Percentiles rank a stretch among this genome's conserved stretches.
phyloP scores from a whole-genome alignment of 2,113 vertebrate species.

The Saimiri boliviensis region DNA sequence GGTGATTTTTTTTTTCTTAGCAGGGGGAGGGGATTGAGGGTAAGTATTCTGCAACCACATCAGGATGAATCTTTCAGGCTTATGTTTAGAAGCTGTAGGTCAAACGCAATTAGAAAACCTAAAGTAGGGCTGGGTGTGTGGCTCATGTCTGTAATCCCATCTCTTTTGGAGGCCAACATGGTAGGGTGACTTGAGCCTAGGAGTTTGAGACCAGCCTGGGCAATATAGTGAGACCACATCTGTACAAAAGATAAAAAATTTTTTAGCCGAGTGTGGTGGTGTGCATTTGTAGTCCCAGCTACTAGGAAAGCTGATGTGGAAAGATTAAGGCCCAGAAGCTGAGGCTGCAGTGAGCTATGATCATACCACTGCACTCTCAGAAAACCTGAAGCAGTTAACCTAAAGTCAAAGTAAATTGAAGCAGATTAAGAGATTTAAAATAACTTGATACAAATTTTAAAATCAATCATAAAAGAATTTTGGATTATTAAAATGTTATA shows the following conservation, averaged over 20 bases:
- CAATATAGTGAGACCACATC: too few species aligned
- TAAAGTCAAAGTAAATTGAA: background rate
- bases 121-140: background rate
- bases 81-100: background rate
- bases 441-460: conserved; percentile 17
- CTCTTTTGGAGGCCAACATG: too few species aligned
- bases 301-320: too few species aligned
- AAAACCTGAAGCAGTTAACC: conserved; percentile 14
- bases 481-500: background rate
- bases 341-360: too few species aligned
- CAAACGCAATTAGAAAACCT: background rate
- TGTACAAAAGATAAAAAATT: too few species aligned
- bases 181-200: too few species aligned
- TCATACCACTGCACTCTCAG: background rate
- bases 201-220: too few species aligned
- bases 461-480: conserved; percentile 19
- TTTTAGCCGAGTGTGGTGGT: too few species aligned
- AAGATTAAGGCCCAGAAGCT: too few species aligned
- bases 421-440: background rate
- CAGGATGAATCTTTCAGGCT: background rate
- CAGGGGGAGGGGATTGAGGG: background rate
- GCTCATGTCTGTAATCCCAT: too few species aligned
- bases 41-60: background rate
- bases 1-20: background rate
- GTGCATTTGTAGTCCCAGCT: too few species aligned